These are phyloP conservation scores for Meloe dianella DNA, from an alignment of 2,888 invertebrate genomes.

Conservation along the genomic window DNA sequence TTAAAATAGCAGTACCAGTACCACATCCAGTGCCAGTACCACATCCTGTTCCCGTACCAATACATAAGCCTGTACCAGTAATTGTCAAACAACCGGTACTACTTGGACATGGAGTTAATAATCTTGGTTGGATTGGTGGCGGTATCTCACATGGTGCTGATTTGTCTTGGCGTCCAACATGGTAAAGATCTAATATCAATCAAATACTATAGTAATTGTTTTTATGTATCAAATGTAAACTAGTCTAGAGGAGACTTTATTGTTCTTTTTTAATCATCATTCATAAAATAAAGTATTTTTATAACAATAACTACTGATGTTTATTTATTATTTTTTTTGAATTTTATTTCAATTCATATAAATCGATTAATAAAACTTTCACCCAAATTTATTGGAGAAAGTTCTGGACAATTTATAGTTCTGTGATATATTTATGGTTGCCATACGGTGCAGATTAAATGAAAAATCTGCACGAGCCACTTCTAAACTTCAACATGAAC, in stretches of 20 bases:
- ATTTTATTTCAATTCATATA: background rate
- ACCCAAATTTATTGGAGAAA: background rate
- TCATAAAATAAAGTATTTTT: slow-evolving; percentile 7
- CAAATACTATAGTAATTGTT: background rate
- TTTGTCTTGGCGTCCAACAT: background rate
- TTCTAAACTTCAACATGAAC: background rate
- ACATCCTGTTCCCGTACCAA: slow-evolving; percentile 61
- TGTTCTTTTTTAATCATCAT: background rate
- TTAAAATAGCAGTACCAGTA: slow-evolving; percentile 52
- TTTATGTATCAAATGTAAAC: background rate
- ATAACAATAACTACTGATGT: background rate
- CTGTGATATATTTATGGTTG: background rate
- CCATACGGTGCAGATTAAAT: background rate
- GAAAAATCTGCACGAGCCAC: background rate
- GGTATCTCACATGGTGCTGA: background rate
- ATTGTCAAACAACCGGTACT: slow-evolving; percentile 23
- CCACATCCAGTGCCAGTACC: slow-evolving; percentile 59
- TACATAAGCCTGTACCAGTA: slow-evolving; percentile 59
- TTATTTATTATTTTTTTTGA: background rate
- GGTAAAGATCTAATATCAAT: background rate
- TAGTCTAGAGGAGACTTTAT: background rate
- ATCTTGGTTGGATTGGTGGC: slow-evolving; percentile 6
- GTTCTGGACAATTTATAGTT: background rate
- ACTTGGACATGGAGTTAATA: background rate
- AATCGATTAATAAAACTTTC: background rate